Base-by-base conservation (phyloP, 2,797 vertebrate genomes). In the Takifugu rubripes region DNA sequence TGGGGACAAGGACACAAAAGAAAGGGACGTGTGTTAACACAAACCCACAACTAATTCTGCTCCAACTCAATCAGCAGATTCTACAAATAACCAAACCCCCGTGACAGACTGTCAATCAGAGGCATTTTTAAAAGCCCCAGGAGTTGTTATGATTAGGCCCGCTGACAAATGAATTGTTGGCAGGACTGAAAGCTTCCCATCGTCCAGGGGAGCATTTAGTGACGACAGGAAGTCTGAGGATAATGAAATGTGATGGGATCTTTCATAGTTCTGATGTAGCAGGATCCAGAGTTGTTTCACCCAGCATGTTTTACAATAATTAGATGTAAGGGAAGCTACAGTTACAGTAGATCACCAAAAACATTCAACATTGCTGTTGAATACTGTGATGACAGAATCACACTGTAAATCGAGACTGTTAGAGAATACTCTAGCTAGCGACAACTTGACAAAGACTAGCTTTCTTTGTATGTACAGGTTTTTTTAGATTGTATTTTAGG, bases 131-230 rank as follows among this genome's bases (percentile, higher is more conserved):
- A 73, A 68, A 17, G 42, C 54, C 56, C 45, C 47, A 9, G 17
- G 66, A 65, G 77, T 75, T 84, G 78, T 85, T 85, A 70, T 85
- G 85, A 84, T 73, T 75, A 73, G 53, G 70, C 56, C 54, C 61
- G 59, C 47, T 76, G 82, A 79, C 70, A 84, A 77, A 72, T 81
- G 70, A 83, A 77, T 70, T 70, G 59, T 52, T 79, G 56, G 51
- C 57, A 76, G 66, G 61, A 56, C 64, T 54, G 58, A 26, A 70
- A 63, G 52, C 65, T 57, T 83, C 77, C 84, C 81, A 61, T 74
- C 66, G 82, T 78, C 81, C 85, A 82, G 52, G 40, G 12, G 44
- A 54, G 65, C 9, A 11, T 40, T 40, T 53, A 53, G 64, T 62
- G 71, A 5, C 27, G 66, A 61, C 68, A 70, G 74, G 72, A n/a